Percentiles rank a stretch among this genome's conserved stretches.
These are phyloP conservation scores for Tinea trinotella DNA, from an alignment of 2,888 invertebrate genomes.

Conservation along the genomic window DNA sequence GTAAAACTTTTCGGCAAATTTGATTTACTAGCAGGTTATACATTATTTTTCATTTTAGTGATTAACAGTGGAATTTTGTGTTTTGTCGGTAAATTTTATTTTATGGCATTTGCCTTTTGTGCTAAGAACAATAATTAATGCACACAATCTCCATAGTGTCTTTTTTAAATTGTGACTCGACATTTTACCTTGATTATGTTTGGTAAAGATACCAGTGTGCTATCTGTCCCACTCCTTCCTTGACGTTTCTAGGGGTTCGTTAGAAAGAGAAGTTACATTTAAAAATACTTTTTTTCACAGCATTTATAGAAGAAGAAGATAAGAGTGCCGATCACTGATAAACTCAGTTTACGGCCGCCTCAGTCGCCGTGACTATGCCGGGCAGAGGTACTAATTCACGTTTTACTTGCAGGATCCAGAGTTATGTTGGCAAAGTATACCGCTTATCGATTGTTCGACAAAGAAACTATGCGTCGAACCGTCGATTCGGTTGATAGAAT, in stretches of 20 bases:
- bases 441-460: no score
- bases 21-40: conserved; percentile 11
- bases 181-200: no score
- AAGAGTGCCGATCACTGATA: conserved; percentile 65
- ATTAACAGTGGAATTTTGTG: not conserved
- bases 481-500: no score
- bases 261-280: conserved; percentile 42
- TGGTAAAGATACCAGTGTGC: conserved; percentile 36
- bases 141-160: no score
- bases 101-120: not conserved
- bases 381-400: no score
- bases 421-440: no score
- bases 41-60: not conserved
- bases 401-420: no score
- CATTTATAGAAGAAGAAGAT: conserved; percentile 64
- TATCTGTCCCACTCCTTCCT: conserved; percentile 35
- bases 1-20: conserved; percentile 3
- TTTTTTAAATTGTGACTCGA: no score
- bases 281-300: conserved; percentile 45
- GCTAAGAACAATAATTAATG: no score
- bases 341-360: no score
- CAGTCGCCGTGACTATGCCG: no score
- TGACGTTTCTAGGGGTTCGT: conserved; percentile 24
- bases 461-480: no score
- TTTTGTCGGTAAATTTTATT: not conserved